These are phyloP conservation scores for Casuarius casuarius DNA, from an alignment of 2,113 vertebrate genomes.

Conservation along the genomic window DNA sequence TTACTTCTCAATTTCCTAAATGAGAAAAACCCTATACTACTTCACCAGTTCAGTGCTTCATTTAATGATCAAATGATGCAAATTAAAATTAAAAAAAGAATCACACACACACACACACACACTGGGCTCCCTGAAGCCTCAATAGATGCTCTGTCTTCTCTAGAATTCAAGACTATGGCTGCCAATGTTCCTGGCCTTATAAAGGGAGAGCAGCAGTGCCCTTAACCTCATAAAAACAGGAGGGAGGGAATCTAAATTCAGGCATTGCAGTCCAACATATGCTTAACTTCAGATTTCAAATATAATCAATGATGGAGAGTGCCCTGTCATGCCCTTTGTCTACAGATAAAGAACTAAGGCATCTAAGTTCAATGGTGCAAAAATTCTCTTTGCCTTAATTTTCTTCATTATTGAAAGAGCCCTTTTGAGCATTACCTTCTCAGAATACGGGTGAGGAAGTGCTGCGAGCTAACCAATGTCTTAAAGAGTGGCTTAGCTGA, in stretches of 20 bases:
- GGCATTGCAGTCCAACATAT: neutral
- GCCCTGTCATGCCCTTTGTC: neutral
- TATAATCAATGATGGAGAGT: neutral
- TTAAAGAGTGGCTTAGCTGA: neutral
- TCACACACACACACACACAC: too few relatives aligned
- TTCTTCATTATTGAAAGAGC: neutral
- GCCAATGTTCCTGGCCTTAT: neutral
- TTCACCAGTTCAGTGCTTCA: neutral
- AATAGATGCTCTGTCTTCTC: neutral
- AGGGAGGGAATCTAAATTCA: constrained; percentile 14
- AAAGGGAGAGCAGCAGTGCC: neutral
- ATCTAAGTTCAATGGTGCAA: neutral
- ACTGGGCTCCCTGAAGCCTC: neutral
- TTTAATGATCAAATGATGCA: neutral
- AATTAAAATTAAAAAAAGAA: constrained; percentile 43
- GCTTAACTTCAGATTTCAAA: constrained; percentile 8
- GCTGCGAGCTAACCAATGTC: neutral
- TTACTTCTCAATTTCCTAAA: neutral
- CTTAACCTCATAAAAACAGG: neutral
- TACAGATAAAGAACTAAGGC: neutral
- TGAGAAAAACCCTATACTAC: neutral
- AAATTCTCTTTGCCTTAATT: neutral
- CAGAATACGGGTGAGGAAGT: neutral
- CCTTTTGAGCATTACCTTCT: neutral
- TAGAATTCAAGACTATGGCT: neutral